Base-by-base conservation (phyloP, 2,113 vertebrate species). In the Mandrillus leucophaeus region DNA sequence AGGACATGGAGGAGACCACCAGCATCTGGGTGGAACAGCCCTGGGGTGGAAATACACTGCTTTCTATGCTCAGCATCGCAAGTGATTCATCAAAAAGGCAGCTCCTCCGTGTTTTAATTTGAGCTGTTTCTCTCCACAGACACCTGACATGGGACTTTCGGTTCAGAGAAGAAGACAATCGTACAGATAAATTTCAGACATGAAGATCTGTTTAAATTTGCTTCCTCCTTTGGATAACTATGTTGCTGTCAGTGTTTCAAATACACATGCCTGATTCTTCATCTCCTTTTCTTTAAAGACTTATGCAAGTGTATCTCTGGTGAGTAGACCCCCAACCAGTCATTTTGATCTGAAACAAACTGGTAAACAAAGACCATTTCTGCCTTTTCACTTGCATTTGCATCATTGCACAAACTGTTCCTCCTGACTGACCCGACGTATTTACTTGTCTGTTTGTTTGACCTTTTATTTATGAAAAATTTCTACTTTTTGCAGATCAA, bases 41-140 rank as follows among this genome's bases (percentile, higher is more conserved):
- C 8, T 2, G 6, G 22, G 12, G 13, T 27, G 18, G 14, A 43
- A 57, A 11, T 3, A 8, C 5, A 4, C 48, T 35, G 9, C n/a
- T 30, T 11, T 2, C 0, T 30, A 1, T 0, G 20, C 25, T 38
- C 32, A 17, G 14, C 66, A 30, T 8, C 0, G 1, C 30, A 5
- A 6, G 13, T 0, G 0, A 8, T 3, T 66, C 2, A 17, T 20
- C 25, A 13, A 38, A 12, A 61, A 4, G 38, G 22, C 25, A 23
- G 6, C 6, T 5, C 22, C 64, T 80, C 12, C 2, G 0, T 17
- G 50, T 80, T 22, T 2, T 43, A 18, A 8, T 12, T 2, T 12
- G 32, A 23, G 20, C 27, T 27, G 25, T 48, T 57, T 45, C 40
- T 52, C 45, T 59, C 25, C 30, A 22, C 0, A 59, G 27, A 20